phyloP scores from a whole-genome alignment of 2,888 invertebrate genomes.

The Ornithoptera priamus region DNA sequence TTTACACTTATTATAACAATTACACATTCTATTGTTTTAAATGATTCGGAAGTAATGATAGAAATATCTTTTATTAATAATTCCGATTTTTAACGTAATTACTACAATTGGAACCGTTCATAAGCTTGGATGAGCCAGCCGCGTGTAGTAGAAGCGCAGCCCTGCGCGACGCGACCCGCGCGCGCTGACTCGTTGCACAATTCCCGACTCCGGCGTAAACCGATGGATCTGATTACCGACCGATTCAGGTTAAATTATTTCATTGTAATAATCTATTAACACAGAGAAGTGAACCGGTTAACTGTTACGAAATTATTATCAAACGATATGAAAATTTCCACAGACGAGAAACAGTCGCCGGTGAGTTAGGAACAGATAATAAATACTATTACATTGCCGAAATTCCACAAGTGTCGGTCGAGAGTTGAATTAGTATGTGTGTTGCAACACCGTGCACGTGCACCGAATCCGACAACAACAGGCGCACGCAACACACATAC shows the following conservation, averaged over 20 bases:
- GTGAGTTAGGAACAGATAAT: slow-evolving; percentile 16
- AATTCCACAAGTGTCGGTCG: slow-evolving; percentile 27
- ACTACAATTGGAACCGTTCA: too few species aligned
- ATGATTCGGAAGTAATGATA: too few species aligned
- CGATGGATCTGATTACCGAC: slow-evolving; percentile 9
- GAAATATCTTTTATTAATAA: too few species aligned
- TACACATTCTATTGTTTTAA: too few species aligned
- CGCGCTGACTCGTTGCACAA: slow-evolving; percentile 60
- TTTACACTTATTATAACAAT: too few species aligned
- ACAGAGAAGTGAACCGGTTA: neutral
- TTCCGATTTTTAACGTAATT: too few species aligned
- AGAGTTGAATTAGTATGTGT: slow-evolving; percentile 37
- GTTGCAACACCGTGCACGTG: slow-evolving; percentile 67
- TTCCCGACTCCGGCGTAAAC: slow-evolving; percentile 38
- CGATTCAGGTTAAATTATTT: slow-evolving; percentile 17
- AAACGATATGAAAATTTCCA: neutral
- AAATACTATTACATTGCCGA: slow-evolving; percentile 9
- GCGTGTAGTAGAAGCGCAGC: neutral
- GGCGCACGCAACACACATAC: slow-evolving; percentile 43
- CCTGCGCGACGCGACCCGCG: slow-evolving; percentile 37
- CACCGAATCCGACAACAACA: slow-evolving; percentile 65
- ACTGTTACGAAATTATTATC: neutral
- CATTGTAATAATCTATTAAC: neutral
- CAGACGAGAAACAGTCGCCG: neutral
- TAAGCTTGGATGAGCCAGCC: too few species aligned